Base-by-base conservation (phyloP, 2,888 invertebrate species). In the Sarcophaga carnaria region DNA sequence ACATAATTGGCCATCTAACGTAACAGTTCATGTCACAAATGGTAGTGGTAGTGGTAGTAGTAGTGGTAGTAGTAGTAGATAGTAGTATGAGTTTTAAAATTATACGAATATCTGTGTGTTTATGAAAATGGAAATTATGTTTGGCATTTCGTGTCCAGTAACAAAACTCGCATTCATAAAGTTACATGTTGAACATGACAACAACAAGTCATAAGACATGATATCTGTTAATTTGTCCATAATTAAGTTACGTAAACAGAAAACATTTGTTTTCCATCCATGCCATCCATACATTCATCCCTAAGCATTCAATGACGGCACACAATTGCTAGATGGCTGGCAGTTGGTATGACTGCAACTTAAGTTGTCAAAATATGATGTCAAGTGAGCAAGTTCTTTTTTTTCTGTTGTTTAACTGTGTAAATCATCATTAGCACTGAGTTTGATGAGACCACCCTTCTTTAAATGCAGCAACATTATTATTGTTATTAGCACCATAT, bases 181-280 rank as follows among this genome's bases (percentile, higher is more conserved):
- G 8, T 66, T 20, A 10, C 63, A 27, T 62, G 67, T 17, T 59
- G 62, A 75, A 64, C 14, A 17, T 66, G 37, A 12, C 27, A 22
- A 60, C 27, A 54, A 25, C 47, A 74, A 37, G 59, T 67, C 74
- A 72, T 83, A 67, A 66, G 62, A 77, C 80, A 77, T 83, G 69
- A 80, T 77, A 83, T 72, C 27, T 60, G 11, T 69, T 80, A 77
- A 83, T 87, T 81, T 87, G 70, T 64, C 70, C 77, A 78, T 83
- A 83, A 87, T 87, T 80, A 80, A 87, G 80, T 83, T 66, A n/a
- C 77, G 37, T 64, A n/a, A 66, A 62, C 60, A 77, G 60, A 72
- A 37, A 25, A 64, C 6, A n/a, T 59, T 64, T 25, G 17, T 54
- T 54, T 17, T 6, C 2, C 22, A 22, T 22, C 5, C 5, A 27